Base-by-base conservation (phyloP, 2,888 invertebrate genomes). In the Ferdinandea cuprea region DNA sequence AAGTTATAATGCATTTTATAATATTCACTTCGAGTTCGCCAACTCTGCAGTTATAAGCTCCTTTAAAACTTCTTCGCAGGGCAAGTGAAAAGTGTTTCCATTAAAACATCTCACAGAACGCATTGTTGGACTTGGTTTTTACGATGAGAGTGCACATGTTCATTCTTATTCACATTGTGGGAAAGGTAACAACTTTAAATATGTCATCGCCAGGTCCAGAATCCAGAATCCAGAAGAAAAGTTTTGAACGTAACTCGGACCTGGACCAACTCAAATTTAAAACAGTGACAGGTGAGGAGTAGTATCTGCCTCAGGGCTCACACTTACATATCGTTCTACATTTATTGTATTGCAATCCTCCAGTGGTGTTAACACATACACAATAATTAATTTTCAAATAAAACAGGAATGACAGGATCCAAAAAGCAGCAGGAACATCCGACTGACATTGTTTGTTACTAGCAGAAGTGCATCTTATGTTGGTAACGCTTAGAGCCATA, bases 191-290 rank as follows among this genome's bases (percentile, higher is more conserved):
- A 48, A 48, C 46, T 48, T 48, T 35, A 35, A 35, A 48, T 63
- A 37, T 17, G 40, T 48, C 63, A 48, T 35, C 48, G 46, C 46
- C 35, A 48, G n/a, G n/a, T 37, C 11, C 63, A 63, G 5, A 48
- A 63, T 35, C 25, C 21, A 25, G 13, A n/a, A 15, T 35, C 7
- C 11, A 21, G 25, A 35, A 25, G 21, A 63, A 25, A 32, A 25
- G 13, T 11, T 35, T 9, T 13, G 7, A 48, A 44, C 13, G n/a
- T 8, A 0, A 9, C n/a, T n/a, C n/a, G n/a, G 7, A 7, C 37
- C n/a, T 35, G 9, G 7, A 42, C 15, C 42, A 28, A 13, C 32
- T 21, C 13, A 46, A n/a, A n/a, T n/a, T n/a, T n/a, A 52, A 17
- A 9, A 28, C 9, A 13, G 17, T 40, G 40, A 52, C 40, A 13